Percentiles rank a stretch among this genome's conserved stretches.
These are phyloP conservation scores for Megaceryle torquata DNA, from an alignment of 2,113 vertebrate species.

Conservation along the genomic window DNA sequence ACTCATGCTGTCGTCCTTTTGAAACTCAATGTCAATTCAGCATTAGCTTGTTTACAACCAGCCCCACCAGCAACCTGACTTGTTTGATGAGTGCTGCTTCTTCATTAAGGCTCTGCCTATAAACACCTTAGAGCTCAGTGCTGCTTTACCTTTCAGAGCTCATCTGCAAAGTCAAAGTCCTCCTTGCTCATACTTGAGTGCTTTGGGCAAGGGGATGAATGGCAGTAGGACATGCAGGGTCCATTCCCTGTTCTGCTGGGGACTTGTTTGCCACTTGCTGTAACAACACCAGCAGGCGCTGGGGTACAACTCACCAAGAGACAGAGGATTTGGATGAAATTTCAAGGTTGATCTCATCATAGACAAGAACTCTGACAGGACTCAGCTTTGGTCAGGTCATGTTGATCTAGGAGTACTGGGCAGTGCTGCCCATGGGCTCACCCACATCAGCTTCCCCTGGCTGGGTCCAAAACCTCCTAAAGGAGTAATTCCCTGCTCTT, in stretches of 20 bases:
- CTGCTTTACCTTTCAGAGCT: background rate
- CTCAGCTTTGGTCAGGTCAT: rapidly evolving
- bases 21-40: background rate
- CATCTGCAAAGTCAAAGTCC: background rate
- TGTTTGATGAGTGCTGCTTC: background rate
- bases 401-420: background rate
- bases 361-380: background rate
- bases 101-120: background rate
- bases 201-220: background rate
- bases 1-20: background rate
- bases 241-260: background rate
- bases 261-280: background rate
- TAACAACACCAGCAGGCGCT: background rate
- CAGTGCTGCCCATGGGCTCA: background rate
- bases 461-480: background rate
- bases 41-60: background rate
- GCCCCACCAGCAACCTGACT: background rate
- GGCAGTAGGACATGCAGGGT: background rate
- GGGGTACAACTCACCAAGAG: background rate
- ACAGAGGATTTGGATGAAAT: background rate
- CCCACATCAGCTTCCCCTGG: background rate
- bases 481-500: background rate
- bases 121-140: background rate
- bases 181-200: background rate
- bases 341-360: background rate